Conservation (phyloP, 2,888 invertebrate genomes). For the Lingula anatina region DNA sequence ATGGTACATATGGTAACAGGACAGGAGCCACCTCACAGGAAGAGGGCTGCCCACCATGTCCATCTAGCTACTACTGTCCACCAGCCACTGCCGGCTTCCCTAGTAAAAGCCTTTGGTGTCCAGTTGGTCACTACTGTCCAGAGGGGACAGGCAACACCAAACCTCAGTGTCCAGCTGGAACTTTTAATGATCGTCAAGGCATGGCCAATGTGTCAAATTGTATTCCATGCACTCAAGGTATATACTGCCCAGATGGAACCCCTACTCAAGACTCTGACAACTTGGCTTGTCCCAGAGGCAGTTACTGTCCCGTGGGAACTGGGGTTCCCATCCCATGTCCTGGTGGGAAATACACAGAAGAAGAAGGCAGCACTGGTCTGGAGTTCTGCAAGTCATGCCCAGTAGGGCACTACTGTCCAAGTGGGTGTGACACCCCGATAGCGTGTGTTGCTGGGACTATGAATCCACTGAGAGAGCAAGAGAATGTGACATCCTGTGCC, state of each 20-base stretch:
- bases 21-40: constrained; percentile 20
- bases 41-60: constrained; percentile 32
- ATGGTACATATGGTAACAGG: constrained; percentile 36
- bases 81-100: constrained; percentile 32
- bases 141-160: constrained; percentile 30
- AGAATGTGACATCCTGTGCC: constrained; percentile 19
- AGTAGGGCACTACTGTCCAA: constrained; percentile 26
- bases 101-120: constrained; percentile 22
- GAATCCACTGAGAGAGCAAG: constrained; percentile 25
- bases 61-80: constrained; percentile 44
- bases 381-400: constrained; percentile 30
- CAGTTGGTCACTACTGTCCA: constrained; percentile 38
- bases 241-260: constrained; percentile 39
- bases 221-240: constrained; percentile 33
- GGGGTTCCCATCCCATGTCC: constrained; percentile 29
- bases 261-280: constrained; percentile 27
- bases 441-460: constrained; percentile 39
- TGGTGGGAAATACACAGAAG: constrained; percentile 39
- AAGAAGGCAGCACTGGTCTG: constrained; percentile 15
- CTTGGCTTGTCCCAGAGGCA: constrained; percentile 40
- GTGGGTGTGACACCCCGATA: constrained; percentile 22
- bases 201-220: constrained; percentile 28
- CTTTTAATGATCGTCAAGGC: constrained; percentile 6
- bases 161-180: constrained; percentile 26
- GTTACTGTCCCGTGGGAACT: constrained; percentile 30